Evolutionary conservation across 2,797 vertebrate species (phyloP).

Genomic region (Hydrophis major): DNA sequence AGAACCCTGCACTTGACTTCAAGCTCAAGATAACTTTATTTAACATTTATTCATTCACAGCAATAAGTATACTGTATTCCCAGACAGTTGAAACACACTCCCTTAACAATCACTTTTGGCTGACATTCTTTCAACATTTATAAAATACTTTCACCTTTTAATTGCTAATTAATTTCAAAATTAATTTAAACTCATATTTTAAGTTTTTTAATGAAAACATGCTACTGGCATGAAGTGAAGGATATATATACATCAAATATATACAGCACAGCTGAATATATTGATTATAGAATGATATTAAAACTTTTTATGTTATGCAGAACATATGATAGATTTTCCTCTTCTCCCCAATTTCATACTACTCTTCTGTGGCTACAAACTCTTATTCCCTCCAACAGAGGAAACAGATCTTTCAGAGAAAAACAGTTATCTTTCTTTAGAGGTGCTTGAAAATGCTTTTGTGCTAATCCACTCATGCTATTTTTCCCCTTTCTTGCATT

Average conservation of each 20-base stretch:
- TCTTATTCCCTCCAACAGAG: background rate
- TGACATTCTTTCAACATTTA: background rate
- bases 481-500: background rate
- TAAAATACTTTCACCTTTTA: background rate
- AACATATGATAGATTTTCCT: background rate
- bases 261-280: background rate
- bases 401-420: background rate
- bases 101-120: background rate
- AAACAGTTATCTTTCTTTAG: background rate
- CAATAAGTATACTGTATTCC: background rate
- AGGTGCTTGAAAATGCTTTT: background rate
- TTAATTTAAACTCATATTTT: background rate
- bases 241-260: background rate
- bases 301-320: background rate
- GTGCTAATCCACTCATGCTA: background rate
- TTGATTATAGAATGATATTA: conserved; percentile 12
- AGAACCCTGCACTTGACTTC: too few species aligned
- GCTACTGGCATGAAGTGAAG: background rate
- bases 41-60: too few species aligned
- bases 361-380: conserved; percentile 1
- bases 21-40: too few species aligned
- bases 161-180: background rate
- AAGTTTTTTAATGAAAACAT: background rate
- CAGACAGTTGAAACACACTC: background rate
- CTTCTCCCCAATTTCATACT: background rate